Evolutionary conservation across 1,140 invertebrate genomes (phyloP).

Genomic region (Helicoverpa zea): DNA sequence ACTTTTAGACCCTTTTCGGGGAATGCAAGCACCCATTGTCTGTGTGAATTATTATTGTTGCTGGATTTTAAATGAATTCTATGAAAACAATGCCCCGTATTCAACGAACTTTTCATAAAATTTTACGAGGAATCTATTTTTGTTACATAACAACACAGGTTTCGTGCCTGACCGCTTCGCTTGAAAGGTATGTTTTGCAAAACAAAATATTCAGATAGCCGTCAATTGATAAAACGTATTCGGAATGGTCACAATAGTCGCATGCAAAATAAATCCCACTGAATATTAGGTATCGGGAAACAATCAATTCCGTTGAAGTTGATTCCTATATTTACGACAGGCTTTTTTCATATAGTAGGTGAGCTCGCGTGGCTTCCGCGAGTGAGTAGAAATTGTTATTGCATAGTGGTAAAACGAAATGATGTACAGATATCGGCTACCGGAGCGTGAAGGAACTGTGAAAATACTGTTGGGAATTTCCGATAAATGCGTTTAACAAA

Average conservation of each 20-base stretch:
- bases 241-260: slow-evolving; percentile 11
- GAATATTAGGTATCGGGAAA: slow-evolving; percentile 39
- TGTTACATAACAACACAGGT: background rate
- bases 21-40: background rate
- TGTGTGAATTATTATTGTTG: background rate
- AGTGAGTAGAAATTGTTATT: slow-evolving; percentile 31
- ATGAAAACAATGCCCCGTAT: background rate
- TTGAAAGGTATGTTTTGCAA: background rate
- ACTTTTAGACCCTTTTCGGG: background rate
- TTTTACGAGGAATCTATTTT: background rate
- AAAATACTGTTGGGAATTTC: slow-evolving; percentile 27
- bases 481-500: slow-evolving; percentile 38
- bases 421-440: slow-evolving; percentile 2
- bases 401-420: slow-evolving; percentile 25
- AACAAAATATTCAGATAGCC: background rate
- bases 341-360: background rate
- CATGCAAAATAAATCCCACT: slow-evolving; percentile 11
- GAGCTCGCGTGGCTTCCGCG: slow-evolving; percentile 15
- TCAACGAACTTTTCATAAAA: background rate
- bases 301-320: slow-evolving; percentile 34
- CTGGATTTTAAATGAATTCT: slow-evolving; percentile 1
- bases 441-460: slow-evolving; percentile 31
- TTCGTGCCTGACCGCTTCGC: background rate
- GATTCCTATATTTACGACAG: slow-evolving; percentile 34
- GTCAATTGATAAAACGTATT: slow-evolving; percentile 1